Percentiles rank a stretch among this genome's conserved stretches.
These are phyloP conservation scores for Saccopteryx leptura DNA, from an alignment of 2,113 vertebrate species.

Conservation along the genomic window DNA sequence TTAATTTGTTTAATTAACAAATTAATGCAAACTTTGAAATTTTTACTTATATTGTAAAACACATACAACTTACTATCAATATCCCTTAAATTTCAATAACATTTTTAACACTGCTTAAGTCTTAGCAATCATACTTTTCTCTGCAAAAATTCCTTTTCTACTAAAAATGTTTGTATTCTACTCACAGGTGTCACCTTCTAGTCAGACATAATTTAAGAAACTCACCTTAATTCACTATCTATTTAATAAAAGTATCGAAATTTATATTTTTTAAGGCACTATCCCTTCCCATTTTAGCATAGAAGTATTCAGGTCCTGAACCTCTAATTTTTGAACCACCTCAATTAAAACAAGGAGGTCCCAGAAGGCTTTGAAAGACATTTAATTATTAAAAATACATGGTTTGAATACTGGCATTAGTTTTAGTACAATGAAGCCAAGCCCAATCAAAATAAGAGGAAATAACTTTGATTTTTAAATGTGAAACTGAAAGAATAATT, in stretches of 20 bases:
- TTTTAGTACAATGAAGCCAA: conserved; percentile 51
- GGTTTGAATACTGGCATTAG: conserved; percentile 28
- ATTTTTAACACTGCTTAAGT: conserved; percentile 26
- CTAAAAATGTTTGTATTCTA: conserved; percentile 46
- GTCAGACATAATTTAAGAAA: conserved; percentile 39
- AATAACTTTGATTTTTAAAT: conserved; percentile 59
- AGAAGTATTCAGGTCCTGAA: not conserved
- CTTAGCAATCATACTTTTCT: not conserved
- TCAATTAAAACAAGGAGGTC: conserved; percentile 3
- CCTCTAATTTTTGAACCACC: not conserved
- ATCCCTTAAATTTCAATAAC: conserved; percentile 52
- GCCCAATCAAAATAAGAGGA: conserved; percentile 1
- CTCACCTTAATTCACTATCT: conserved; percentile 11
- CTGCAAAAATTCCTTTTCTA: conserved; percentile 52
- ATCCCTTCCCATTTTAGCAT: not conserved
- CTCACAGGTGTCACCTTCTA: not conserved
- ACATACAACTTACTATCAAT: not conserved
- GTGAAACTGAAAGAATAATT: conserved; percentile 42
- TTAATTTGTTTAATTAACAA: conserved; percentile 70
- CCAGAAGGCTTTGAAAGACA: not conserved
- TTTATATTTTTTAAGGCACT: conserved; percentile 3
- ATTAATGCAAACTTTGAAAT: conserved; percentile 62
- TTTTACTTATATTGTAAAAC: conserved; percentile 56
- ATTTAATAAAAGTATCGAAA: not conserved
- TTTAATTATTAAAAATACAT: conserved; percentile 29